phyloP scores from a whole-genome alignment of 2,888 invertebrate genomes.

The Dasypogon diadema region DNA sequence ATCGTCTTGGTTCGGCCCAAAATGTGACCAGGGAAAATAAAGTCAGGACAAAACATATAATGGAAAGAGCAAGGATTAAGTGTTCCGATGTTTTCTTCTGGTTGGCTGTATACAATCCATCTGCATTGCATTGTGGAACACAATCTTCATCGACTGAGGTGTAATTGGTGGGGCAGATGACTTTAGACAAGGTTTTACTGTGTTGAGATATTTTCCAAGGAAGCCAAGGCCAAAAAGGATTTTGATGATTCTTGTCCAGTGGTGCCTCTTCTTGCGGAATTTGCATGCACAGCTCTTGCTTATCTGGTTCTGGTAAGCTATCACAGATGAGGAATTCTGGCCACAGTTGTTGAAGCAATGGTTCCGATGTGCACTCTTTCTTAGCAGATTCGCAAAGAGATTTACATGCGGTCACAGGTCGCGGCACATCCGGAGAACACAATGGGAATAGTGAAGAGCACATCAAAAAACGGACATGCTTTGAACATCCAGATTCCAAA shows the following conservation, averaged over 20 bases:
- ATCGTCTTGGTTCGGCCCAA: slow-evolving; percentile 88
- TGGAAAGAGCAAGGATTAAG: slow-evolving; percentile 83
- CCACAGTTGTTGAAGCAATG: slow-evolving; percentile 78
- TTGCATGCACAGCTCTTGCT: slow-evolving; percentile 82
- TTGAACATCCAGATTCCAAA: slow-evolving; percentile 83
- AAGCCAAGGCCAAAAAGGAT: slow-evolving; percentile 64
- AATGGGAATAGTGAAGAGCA: slow-evolving; percentile 93
- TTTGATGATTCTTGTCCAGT: slow-evolving; percentile 51
- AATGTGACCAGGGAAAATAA: slow-evolving; percentile 88
- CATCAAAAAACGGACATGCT: slow-evolving; percentile 85
- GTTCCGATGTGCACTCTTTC: slow-evolving; percentile 74
- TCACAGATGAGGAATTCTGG: slow-evolving; percentile 82
- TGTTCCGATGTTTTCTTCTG: slow-evolving; percentile 80
- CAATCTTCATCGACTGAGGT: slow-evolving; percentile 73
- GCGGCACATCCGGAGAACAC: slow-evolving; percentile 88
- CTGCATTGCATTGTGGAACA: slow-evolving; percentile 74
- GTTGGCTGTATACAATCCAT: slow-evolving; percentile 76
- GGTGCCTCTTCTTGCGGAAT: slow-evolving; percentile 67
- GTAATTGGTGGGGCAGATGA: slow-evolving; percentile 74
- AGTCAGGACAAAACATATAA: slow-evolving; percentile 83
- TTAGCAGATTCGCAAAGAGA: slow-evolving; percentile 85
- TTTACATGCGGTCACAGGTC: slow-evolving; percentile 87
- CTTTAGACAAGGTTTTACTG: slow-evolving; percentile 54
- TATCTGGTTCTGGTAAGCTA: slow-evolving; percentile 80
- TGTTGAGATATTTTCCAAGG: slow-evolving; percentile 61